Evolutionary conservation across 2,797 vertebrate species (phyloP), one percentile per base, ranked within the genome.

Genomic region (Esox lucius): DNA sequence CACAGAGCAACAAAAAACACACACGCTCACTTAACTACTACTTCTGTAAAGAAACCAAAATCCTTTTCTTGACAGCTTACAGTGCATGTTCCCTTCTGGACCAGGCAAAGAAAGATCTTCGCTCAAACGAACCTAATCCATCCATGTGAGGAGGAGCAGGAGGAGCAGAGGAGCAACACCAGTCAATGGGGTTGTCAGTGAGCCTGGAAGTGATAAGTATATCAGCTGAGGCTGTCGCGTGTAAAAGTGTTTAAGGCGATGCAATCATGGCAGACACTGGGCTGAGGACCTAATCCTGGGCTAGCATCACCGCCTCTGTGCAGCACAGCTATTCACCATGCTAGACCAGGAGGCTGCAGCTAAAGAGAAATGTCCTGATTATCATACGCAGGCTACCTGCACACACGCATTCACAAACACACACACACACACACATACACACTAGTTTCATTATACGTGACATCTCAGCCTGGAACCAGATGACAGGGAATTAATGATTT

Each of bases 181-280:
- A 46, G 42, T 46, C 42, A 46, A n/a, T 11, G 49, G 73, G 67
- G 73, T 69, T 78, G 72, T 80, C 71, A 75, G 65, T 73, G 33
- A 66, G 71, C 16, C 65, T 71, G 76, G 66, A 66, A 75, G 61
- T 80, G 78, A 80, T 78, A 73, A 66, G 75, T 69, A 67, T 75
- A 79, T 81, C 80, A 76, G 80, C 42, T 68, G 66, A 75, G 65
- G 71, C 73, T 69, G 72, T 67, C 62, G 53, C 28, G 76, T 78
- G 74, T 78, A 72, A 67, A 62, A 64, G 59, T 59, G 70, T 70
- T 75, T 28, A 49, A 68, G 35, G 74, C 67, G 81, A 83, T 80
- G 66, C 78, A 75, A 83, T 83, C 81, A 51, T 39, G 68, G 70
- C 65, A 68, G 73, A 53, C 17, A 62, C 70, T 11, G 68, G 49